A percentile compares a stretch with the other conserved stretches of the same genome.
Conservation (phyloP, 2,113 vertebrate species). For the Ceyx margarethae region DNA sequence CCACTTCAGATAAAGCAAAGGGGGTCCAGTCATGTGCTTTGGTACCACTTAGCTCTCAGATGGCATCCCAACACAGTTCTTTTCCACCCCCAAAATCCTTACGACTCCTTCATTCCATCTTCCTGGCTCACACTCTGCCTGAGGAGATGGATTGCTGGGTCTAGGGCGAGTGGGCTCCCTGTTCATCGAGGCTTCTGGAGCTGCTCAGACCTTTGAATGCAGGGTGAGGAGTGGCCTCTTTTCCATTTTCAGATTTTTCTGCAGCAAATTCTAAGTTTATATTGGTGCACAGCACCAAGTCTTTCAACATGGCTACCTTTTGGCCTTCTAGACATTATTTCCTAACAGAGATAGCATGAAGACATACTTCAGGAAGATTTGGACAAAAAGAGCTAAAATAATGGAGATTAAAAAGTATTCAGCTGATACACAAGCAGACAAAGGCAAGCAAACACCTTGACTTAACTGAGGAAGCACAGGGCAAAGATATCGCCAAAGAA, state of each 20-base stretch:
- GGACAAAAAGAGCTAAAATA: background rate
- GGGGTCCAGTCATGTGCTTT: slow-evolving; percentile 30
- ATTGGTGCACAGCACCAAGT: rapidly evolving
- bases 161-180: rapidly evolving
- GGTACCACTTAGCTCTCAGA: background rate
- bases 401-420: slow-evolving; percentile 4
- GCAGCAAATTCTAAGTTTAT: background rate
- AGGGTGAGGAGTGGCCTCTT: background rate
- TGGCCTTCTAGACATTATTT: background rate
- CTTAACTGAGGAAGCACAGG: background rate
- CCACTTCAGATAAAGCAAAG: slow-evolving; percentile 31
- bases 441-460: slow-evolving; percentile 32
- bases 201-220: background rate
- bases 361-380: background rate
- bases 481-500: background rate
- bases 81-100: background rate
- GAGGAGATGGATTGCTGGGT: background rate
- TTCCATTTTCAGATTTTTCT: background rate
- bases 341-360: background rate
- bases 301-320: background rate
- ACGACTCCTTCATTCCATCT: background rate
- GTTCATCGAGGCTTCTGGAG: background rate
- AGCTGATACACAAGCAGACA: background rate
- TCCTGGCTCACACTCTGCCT: background rate
- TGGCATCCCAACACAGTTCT: background rate